Conservation (phyloP, 2,797 vertebrate genomes). For the Ctenopoma kingsleyae region DNA sequence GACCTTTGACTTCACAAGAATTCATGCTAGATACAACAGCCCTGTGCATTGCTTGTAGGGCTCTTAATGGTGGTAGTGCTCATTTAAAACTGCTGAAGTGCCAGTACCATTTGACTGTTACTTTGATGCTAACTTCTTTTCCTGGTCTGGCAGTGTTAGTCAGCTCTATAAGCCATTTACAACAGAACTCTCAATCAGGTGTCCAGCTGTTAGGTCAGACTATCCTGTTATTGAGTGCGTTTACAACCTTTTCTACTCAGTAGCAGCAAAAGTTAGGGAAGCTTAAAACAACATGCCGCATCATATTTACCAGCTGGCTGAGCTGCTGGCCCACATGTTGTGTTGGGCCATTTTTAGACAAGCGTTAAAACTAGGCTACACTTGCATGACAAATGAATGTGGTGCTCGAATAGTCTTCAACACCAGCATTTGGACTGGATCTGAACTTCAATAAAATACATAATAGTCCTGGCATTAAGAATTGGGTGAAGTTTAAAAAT, state of each 20-base stretch:
- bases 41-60: not conserved
- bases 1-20: not conserved
- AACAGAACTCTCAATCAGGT: not conserved
- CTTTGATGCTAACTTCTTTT: not conserved
- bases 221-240: slow-evolving; percentile 6
- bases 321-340: slow-evolving; percentile 35
- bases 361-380: slow-evolving; percentile 55
- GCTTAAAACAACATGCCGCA: slow-evolving; percentile 41
- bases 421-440: slow-evolving; percentile 2
- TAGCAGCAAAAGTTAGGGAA: slow-evolving; percentile 7
- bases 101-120: too few relatives aligned
- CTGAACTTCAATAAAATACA: not conserved
- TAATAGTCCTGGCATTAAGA: too few relatives aligned
- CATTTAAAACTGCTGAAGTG: not conserved
- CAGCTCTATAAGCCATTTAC: slow-evolving; percentile 8
- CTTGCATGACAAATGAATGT: slow-evolving; percentile 52
- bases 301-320: slow-evolving; percentile 40
- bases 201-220: not conserved
- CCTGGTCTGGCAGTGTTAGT: not conserved
- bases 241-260: slow-evolving; percentile 14
- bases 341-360: slow-evolving; percentile 39
- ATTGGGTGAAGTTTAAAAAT: too few relatives aligned
- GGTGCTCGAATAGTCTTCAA: slow-evolving; percentile 11
- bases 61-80: too few relatives aligned
- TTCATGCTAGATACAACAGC: not conserved